Conservation (phyloP, 2,888 invertebrate genomes). For the Nomada fucata region DNA sequence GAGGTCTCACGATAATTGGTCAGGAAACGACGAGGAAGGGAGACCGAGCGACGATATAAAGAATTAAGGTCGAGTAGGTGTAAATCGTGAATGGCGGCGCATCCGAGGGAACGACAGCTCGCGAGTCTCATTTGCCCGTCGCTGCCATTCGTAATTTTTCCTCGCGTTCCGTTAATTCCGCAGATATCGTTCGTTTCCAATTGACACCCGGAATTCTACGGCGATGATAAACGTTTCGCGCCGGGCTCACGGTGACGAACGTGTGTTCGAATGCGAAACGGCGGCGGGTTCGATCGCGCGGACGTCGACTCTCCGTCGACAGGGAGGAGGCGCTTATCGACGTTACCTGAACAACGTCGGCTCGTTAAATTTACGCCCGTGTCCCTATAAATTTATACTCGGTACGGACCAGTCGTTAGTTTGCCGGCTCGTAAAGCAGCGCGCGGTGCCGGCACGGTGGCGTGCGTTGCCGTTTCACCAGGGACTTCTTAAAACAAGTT, state of each 20-base stretch:
- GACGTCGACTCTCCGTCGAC: not conserved
- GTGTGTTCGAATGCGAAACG: not conserved
- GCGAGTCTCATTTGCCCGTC: not conserved
- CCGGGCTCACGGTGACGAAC: constrained; percentile 3
- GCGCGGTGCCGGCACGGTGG: not conserved
- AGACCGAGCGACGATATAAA: not conserved
- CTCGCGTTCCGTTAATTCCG: not conserved
- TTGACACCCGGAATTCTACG: not conserved
- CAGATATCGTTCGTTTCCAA: constrained; percentile 14
- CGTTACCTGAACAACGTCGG: not conserved
- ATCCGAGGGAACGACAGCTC: constrained; percentile 4
- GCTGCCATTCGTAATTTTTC: not conserved
- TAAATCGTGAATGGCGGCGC: not conserved
- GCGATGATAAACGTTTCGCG: not conserved
- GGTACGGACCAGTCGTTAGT: constrained; percentile 16
- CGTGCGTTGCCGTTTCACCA: constrained; percentile 28
- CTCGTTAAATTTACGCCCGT: constrained; percentile 16
- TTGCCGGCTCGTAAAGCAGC: constrained; percentile 38
- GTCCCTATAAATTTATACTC: constrained; percentile 33
- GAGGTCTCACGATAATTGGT: constrained; percentile 59
- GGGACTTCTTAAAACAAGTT: constrained; percentile 61
- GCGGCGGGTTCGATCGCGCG: no score
- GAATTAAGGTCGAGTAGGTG: constrained; percentile 19
- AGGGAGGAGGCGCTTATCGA: not conserved
- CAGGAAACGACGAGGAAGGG: constrained; percentile 33